Base-by-base conservation (phyloP, 2,113 vertebrate genomes). In the Eudorcas thomsonii region DNA sequence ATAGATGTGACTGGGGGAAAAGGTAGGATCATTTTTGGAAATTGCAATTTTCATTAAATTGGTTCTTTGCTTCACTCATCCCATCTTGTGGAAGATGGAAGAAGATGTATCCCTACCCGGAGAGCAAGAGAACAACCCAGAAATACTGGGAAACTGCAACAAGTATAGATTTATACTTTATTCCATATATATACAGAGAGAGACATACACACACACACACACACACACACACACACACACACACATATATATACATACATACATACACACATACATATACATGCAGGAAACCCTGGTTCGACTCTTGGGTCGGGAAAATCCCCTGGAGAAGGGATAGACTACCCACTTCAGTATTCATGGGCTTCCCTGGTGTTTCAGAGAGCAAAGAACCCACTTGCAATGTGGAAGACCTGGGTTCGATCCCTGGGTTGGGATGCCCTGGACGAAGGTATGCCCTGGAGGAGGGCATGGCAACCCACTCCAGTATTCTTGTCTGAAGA, bases 201-300 rank as follows among this genome's bases (percentile, higher is more conserved):
- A 39, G 39, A 39, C 39, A 3, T 39, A 33, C 8, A 36, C 4
- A 71, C 48, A 48, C 45, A 45, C 45, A 45, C 45, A 39, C 43
- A 45, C 43, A 45, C 43, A 45, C 45, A 45, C 45, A 45, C 45
- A 48, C 45, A 48, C 0, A 33, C 2, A 16, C n/a, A 7, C 25
- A 3, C 17, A n/a, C n/a, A 17, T 6, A 54, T 2, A 54, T 2
- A 54, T 7, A 54, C 0, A 74, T 0, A 77, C 23, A 77, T 1
- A 43, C 6, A 43, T 1, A 77, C 12, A 77, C 36, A 77, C 12
- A 77, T 4, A 26, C 23, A 77, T 7, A 74, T 74, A 39, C 5
- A 39, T 39, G 67, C 19, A 74, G 67, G 67, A 74, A 39, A 74
- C n/a, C n/a, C n/a, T 12, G 10, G 67, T 39, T 23, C 0, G 0